Evolutionary conservation across 2,888 invertebrate species (phyloP).

Genomic region (Gortyna flavago): DNA sequence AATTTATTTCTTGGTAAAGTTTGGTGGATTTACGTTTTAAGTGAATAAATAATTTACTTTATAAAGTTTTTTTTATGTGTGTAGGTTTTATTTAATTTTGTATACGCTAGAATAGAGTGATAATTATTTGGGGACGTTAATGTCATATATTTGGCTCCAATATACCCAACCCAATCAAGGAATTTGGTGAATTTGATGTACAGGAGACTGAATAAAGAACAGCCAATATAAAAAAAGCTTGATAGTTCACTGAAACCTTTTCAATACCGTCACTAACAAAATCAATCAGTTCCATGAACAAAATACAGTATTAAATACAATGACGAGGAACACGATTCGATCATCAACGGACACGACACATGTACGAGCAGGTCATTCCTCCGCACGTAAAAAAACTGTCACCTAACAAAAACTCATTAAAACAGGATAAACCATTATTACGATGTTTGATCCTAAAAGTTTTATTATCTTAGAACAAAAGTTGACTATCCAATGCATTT

Average conservation of each 20-base stretch:
- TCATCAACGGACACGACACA: constrained; percentile 6
- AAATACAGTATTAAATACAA: constrained; percentile 4
- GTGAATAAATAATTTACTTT: constrained; percentile 10
- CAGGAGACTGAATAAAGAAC: not conserved
- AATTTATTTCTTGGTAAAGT: constrained; percentile 25
- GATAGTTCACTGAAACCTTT: not conserved
- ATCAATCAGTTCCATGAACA: not conserved
- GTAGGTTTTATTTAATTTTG: not conserved
- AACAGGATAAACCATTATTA: constrained; percentile 64
- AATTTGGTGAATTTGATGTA: too few relatives aligned
- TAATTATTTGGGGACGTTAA: not conserved
- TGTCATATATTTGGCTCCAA: not conserved
- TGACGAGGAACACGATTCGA: not conserved
- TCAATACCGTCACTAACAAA: not conserved
- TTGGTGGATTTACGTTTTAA: constrained; percentile 11
- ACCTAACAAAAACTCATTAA: constrained; percentile 66
- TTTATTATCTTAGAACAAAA: constrained; percentile 67
- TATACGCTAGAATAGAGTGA: not conserved
- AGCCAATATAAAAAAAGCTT: not conserved
- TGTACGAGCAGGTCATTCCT: not conserved
- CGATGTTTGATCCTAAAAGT: constrained; percentile 65
- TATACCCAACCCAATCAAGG: not conserved
- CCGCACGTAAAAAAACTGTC: constrained; percentile 27
- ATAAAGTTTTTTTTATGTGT: not conserved
- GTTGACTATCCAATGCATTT: constrained; percentile 67